Conservation (phyloP, 2,797 vertebrate genomes). For the Megaceryle alcyon region DNA sequence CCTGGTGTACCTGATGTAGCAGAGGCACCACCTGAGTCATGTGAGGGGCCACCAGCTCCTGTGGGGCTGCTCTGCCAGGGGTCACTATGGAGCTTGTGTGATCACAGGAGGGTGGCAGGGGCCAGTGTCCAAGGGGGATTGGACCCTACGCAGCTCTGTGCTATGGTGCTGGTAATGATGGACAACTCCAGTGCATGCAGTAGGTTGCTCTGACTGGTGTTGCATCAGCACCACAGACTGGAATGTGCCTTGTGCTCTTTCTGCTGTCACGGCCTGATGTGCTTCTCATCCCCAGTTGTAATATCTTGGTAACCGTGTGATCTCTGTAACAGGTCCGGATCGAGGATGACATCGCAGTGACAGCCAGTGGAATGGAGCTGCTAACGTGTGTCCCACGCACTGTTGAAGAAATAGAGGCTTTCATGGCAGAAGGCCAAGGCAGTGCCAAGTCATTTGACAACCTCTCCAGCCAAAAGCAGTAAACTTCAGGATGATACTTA, state of each 20-base stretch:
- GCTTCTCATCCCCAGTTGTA: background rate
- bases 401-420: constrained; percentile 91
- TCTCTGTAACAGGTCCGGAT: constrained; percentile 88
- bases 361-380: constrained; percentile 86
- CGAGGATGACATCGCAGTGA: constrained; percentile 92
- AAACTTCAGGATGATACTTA: background rate
- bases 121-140: accelerated
- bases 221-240: background rate
- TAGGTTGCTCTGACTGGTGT: background rate
- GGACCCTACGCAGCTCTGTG: background rate
- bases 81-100: background rate
- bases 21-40: background rate
- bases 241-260: accelerated
- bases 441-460: constrained; percentile 80
- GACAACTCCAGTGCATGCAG: accelerated
- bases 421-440: constrained; percentile 83
- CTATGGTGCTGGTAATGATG: background rate
- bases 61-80: background rate
- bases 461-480: constrained; percentile 66
- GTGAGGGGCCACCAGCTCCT: background rate
- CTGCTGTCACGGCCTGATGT: background rate
- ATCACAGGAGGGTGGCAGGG: background rate
- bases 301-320: accelerated
- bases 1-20: background rate
- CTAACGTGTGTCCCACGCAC: constrained; percentile 95